Evolutionary conservation across 2,888 invertebrate species (phyloP).

Genomic region (Orthosia incerta): DNA sequence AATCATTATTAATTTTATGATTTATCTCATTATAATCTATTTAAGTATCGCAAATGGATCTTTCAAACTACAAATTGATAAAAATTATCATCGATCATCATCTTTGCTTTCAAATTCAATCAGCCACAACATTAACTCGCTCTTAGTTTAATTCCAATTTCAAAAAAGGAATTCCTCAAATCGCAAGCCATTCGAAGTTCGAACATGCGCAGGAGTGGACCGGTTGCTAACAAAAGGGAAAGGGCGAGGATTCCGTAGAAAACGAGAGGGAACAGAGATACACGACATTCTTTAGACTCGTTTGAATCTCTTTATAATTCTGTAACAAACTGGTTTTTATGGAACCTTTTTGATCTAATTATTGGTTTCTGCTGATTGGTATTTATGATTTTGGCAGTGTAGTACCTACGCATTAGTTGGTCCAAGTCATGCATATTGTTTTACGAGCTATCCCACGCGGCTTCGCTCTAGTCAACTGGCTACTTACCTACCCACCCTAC

Average conservation of each 20-base stretch:
- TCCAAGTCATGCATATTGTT: too few species aligned
- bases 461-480: too few species aligned
- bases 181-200: conserved; percentile 18
- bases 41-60: not conserved
- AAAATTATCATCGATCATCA: not conserved
- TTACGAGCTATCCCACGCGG: too few species aligned
- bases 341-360: conserved; percentile 6
- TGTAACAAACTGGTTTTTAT: conserved; percentile 43
- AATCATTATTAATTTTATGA: not conserved
- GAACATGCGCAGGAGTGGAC: conserved; percentile 61
- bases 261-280: conserved; percentile 69
- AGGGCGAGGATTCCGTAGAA: conserved; percentile 71
- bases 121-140: not conserved
- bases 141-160: not conserved
- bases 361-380: not conserved
- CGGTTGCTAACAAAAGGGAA: conserved; percentile 74
- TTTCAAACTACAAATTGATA: not conserved
- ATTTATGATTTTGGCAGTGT: not conserved
- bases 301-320: conserved; percentile 40
- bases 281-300: conserved; percentile 55
- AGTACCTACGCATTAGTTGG: too few species aligned
- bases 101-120: not conserved
- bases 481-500: too few species aligned
- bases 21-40: not conserved
- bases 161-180: conserved; percentile 37